These are phyloP conservation scores for Agrypnia vestita DNA, from an alignment of 1,140 invertebrate genomes.

Conservation along the genomic window DNA sequence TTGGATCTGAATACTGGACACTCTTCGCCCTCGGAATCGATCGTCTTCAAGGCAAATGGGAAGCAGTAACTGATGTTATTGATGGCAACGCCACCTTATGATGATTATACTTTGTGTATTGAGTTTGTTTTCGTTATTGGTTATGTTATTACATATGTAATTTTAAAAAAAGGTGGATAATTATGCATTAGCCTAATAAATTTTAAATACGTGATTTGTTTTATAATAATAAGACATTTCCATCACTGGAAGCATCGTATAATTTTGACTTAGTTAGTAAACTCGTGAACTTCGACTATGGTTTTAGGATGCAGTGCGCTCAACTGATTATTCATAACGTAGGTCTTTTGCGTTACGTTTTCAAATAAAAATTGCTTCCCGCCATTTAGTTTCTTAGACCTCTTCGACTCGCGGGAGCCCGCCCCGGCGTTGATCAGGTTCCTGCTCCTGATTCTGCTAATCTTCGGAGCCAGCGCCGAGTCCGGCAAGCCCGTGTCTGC, in stretches of 20 bases:
- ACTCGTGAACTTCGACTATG: conserved; percentile 69
- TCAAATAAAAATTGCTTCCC: conserved; percentile 60
- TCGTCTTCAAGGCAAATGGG: no score
- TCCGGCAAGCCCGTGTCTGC: background rate
- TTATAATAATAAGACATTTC: background rate
- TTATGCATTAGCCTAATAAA: background rate
- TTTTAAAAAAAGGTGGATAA: no score
- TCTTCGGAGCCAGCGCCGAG: conserved; percentile 6
- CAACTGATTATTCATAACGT: conserved; percentile 69
- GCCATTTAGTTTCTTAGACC: conserved; percentile 25
- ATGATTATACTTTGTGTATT: no score
- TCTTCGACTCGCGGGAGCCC: conserved; percentile 17
- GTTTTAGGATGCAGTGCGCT: conserved; percentile 71
- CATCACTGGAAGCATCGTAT: background rate
- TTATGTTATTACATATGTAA: no score
- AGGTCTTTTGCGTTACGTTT: conserved; percentile 67
- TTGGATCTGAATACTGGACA: no score
- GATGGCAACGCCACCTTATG: no score
- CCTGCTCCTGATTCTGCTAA: conserved; percentile 39
- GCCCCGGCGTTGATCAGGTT: conserved; percentile 62
- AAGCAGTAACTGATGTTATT: no score
- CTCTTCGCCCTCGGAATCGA: no score
- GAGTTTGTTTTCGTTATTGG: no score
- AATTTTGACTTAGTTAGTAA: conserved; percentile 51
- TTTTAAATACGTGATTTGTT: background rate